Base-by-base conservation (phyloP, 2,888 invertebrate genomes). In the Eupithecia subfuscata region DNA sequence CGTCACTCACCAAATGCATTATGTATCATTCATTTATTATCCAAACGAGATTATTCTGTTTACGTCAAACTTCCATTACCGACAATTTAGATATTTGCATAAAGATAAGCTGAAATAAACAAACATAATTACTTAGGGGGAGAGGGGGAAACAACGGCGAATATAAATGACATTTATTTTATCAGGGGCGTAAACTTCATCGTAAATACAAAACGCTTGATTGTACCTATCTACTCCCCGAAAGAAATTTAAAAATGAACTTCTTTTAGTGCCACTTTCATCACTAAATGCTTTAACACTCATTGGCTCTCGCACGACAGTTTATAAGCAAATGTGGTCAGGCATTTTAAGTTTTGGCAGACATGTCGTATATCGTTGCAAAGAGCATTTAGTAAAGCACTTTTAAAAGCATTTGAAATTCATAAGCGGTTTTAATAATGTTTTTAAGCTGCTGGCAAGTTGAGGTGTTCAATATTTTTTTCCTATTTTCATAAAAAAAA, bases 11-110 rank as follows among this genome's bases (percentile, higher is more conserved):
- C 16, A 64, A 63, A 64, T 64, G 18, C 30, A 25, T 37, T 37
- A 22, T 37, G 65, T 67, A 68, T 68, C 68, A 68, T 63, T 60
- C 45, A 74, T 65, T 73, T 73, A 63, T 25, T 65, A 65, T 64
- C 52, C 37, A 52, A 70, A 70, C 25, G 65, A 25, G 69, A 71
- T 74, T 69, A 76, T 74, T 56, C 45, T 70, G 76, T 74, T 71
- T 69, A 65, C 56, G 64, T 64, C 69, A 43, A 25, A 60, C 64
- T n/a, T 71, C 65, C 76, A 74, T 74, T 76, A 74, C 56, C 71
- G 52, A 30, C 73, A 69, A 64, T 71, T 64, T 60, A 65, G 52
- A 11, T 70, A 76, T 76, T 76, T 74, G 52, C 74, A 74, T 76
- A 64, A 64, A 56, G 37, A 69, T 74, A 76, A 69, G 69, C 30